Conservation (phyloP, 2,888 invertebrate genomes). For the Ophioninae sp. region DNA sequence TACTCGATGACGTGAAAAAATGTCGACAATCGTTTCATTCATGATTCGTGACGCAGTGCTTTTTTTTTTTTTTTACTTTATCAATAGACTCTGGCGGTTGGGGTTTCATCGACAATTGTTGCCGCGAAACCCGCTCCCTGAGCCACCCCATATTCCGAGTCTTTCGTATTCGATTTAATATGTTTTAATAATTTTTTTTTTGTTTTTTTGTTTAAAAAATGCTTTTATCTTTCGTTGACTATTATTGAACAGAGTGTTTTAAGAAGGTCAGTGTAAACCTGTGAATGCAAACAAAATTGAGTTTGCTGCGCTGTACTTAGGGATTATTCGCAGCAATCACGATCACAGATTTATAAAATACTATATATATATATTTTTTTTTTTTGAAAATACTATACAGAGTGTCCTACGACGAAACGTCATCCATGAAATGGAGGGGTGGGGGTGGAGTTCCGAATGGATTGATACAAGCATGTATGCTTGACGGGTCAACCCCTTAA, state of each 20-base stretch:
- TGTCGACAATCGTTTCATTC: constrained; percentile 37
- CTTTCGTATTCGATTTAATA: constrained; percentile 8
- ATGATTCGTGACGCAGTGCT: constrained; percentile 52
- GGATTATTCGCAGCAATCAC: constrained; percentile 23
- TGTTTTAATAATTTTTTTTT: neutral
- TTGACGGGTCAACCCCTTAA: too few species aligned
- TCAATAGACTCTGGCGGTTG: constrained; percentile 73
- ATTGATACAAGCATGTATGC: too few species aligned
- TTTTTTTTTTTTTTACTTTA: constrained; percentile 49
- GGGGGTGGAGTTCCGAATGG: too few species aligned
- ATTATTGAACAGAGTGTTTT: neutral
- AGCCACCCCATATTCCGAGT: constrained; percentile 62
- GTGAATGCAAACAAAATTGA: constrained; percentile 12
- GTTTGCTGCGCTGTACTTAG: neutral
- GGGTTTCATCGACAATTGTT: constrained; percentile 76
- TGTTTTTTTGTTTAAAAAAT: neutral
- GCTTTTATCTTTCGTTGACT: constrained; percentile 1
- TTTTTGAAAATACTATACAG: too few species aligned
- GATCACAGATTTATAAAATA: too few species aligned
- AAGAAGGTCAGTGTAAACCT: neutral
- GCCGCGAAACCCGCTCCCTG: constrained; percentile 78
- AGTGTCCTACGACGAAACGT: too few species aligned
- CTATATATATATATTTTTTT: too few species aligned
- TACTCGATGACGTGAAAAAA: constrained; percentile 7
- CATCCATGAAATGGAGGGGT: too few species aligned